Conservation (phyloP, 2,797 vertebrate genomes). For the Protonibea diacanthus region DNA sequence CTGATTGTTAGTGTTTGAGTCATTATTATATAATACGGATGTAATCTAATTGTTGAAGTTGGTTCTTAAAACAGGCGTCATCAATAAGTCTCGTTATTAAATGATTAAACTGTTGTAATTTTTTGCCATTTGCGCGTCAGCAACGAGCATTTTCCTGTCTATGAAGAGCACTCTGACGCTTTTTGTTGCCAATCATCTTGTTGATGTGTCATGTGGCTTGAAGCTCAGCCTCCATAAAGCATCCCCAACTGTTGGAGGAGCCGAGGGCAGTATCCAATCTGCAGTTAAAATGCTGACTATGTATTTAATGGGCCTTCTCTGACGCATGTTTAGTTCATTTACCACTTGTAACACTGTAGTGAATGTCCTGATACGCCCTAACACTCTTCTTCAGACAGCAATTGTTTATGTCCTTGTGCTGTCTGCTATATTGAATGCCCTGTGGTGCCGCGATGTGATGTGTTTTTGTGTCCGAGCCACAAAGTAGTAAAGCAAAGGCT, state of each 20-base stretch:
- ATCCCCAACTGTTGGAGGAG: not conserved
- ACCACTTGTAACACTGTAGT: not conserved
- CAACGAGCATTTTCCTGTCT: too few species aligned
- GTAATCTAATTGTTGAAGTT: not conserved
- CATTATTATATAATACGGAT: not conserved
- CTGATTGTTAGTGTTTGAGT: not conserved
- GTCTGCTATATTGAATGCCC: not conserved
- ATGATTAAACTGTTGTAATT: not conserved
- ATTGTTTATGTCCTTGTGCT: not conserved
- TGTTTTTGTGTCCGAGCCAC: not conserved
- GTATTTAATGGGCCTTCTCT: not conserved
- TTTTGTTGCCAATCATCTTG: not conserved
- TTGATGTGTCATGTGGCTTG: not conserved
- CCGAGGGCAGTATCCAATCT: not conserved
- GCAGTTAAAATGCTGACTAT: not conserved
- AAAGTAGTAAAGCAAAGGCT: not conserved
- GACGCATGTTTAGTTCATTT: not conserved
- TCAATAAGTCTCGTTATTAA: not conserved
- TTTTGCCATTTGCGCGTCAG: not conserved
- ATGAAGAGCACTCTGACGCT: fast-evolving
- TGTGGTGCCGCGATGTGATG: not conserved
- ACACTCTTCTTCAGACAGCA: not conserved
- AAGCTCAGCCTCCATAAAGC: not conserved
- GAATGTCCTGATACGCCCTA: not conserved
- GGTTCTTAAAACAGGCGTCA: not conserved